Evolutionary conservation across 2,888 invertebrate genomes (phyloP), one percentile per base, ranked within the genome.

Genomic region (Pemphredon lugubris): DNA sequence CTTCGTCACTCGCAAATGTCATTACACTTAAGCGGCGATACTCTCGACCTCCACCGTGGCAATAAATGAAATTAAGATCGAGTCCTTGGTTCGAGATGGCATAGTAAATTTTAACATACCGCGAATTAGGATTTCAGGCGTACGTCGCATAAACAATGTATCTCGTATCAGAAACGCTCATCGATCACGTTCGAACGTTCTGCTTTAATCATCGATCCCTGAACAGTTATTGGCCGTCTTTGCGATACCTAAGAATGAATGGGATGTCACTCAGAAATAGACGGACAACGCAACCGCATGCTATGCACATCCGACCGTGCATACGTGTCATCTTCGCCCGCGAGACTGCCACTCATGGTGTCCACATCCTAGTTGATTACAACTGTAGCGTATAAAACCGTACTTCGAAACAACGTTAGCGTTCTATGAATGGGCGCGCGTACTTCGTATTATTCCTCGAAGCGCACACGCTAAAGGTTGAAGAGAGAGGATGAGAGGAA

Each of bases 351-450:
- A 42, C 57, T 70, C 53, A 50, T 60, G 53, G 60, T 73, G 53
- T 65, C 40, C 48, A 50, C 61, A 45, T 73, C 66, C 61, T 65
- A 39, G 48, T 54, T 45, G 73, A 73, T 73, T 66, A 66, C 53
- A 37, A 16, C 21, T 39, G 34, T 51, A 42, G 60, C 59, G 42
- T 65, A 65, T 39, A n/a, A n/a, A n/a, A 71, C 47, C 44, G 55
- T 42, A 53, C 55, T 39, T 20, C 44, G 51, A 45, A 60, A 60
- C 53, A 42, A 39, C 44, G 59, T 61, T 53, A 71, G 53, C 60
- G 71, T 73, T 73, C 71, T 66, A 63, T 61, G 69, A 70, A 66
- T 73, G 59, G 57, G 61, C 51, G 58, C 58, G 70, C 58, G 66
- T 58, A 55, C 66, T 67, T 64, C 50, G 63, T 63, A 68, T 71